Percentiles rank a stretch among this genome's conserved stretches.
These are phyloP conservation scores for Platycheirus rosarum DNA, from an alignment of 2,888 invertebrate species.

Conservation along the genomic window DNA sequence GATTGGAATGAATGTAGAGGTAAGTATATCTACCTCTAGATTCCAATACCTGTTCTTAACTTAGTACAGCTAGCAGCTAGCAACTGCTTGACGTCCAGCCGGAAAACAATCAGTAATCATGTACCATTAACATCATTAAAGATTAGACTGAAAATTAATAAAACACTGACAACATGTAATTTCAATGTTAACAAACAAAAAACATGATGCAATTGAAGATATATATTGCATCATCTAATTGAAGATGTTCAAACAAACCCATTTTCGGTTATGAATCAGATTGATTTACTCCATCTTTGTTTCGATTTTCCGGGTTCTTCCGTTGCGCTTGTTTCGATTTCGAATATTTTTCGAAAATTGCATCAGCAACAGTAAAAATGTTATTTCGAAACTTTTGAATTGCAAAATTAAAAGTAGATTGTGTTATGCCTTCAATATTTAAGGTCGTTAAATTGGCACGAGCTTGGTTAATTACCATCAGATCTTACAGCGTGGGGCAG, in stretches of 20 bases:
- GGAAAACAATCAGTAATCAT: slow-evolving; percentile 27
- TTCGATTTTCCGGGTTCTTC: background rate
- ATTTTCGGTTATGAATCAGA: slow-evolving; percentile 7
- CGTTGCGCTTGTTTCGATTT: slow-evolving; percentile 4
- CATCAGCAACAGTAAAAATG: too few species aligned
- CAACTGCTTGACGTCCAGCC: slow-evolving; percentile 7
- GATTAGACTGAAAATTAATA: slow-evolving; percentile 46
- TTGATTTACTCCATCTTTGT: background rate
- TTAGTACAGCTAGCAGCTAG: background rate
- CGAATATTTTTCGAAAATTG: slow-evolving; percentile 24
- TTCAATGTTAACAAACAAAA: slow-evolving; percentile 25
- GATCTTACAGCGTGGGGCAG: background rate
- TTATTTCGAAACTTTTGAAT: too few species aligned
- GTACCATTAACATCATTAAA: slow-evolving; percentile 39
- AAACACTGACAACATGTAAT: slow-evolving; percentile 37
- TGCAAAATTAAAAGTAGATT: too few species aligned
- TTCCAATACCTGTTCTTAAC: background rate
- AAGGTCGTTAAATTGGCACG: slow-evolving; percentile 19
- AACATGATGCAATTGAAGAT: slow-evolving; percentile 30
- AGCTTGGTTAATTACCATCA: background rate
- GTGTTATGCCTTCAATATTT: background rate
- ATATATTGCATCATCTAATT: slow-evolving; percentile 31
- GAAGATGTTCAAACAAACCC: slow-evolving; percentile 13
- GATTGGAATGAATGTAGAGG: too few species aligned
- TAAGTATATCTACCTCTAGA: background rate